Base-by-base conservation (phyloP, 1,140 invertebrate genomes). In the Globodera ellingtonae region DNA sequence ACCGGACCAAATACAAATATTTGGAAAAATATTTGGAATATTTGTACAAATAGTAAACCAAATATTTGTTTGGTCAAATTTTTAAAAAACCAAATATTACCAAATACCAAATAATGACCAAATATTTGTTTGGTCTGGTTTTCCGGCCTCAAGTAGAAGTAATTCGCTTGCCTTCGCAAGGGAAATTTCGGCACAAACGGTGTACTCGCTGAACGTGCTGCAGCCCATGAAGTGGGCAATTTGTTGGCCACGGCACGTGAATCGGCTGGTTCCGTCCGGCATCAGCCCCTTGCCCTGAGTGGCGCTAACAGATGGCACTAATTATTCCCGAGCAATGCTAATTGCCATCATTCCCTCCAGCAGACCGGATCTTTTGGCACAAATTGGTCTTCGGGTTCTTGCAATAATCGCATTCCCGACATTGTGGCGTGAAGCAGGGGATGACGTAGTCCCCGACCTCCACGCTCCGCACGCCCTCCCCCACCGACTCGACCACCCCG, bases 201-300 rank as follows among this genome's bases (percentile, higher is more conserved):
- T 98, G 89, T 98, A 99, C 91, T 99, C 94, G 84, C 94, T 94
- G 89, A 99, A 99, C 1, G 96, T 97, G 5, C 95, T 98, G 83
- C 94, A 95, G 21, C 97, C 97, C 97, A 99, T 99, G 86, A 98
- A 99, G 90, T 99, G 97, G 88, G 92, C 96, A 0, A 99, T 80
- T 48, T 92, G 91, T 91, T 96, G 91, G 13, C 95, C 97, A 78
- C 96, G 95, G 90, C 95, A 98, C 15, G 92, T 94, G 90, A 99
- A 98, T 15, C 91, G 82, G 48, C 78, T 83, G 4, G 95, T 98
- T 21, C 96, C 96, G 92, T 99, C 95, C 10, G 97, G 97, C 96
- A 99, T 97, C 0, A 97, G 81, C 72, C 92, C 92, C 80, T 87
- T 82, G 8, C 90, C 90, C 85, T 91, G 90, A 50, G 91, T 90